Conservation (phyloP, 2,797 vertebrate genomes). For the Crypturellus tataupa region DNA sequence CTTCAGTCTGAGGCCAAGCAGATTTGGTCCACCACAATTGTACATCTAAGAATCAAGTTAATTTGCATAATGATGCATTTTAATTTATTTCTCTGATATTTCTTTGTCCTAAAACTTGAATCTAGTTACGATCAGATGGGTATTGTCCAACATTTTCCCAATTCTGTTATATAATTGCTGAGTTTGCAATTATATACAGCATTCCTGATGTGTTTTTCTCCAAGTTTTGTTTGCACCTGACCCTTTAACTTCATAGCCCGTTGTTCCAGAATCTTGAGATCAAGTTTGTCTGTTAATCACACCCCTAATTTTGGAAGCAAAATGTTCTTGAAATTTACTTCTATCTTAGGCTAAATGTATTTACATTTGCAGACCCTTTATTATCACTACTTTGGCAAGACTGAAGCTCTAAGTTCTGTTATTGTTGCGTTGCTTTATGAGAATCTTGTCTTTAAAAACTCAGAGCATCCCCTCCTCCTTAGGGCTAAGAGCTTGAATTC, state of each 20-base stretch:
- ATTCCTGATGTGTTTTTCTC: neutral
- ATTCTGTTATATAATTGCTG: neutral
- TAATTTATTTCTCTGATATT: neutral
- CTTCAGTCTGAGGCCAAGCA: neutral
- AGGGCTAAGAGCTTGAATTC: neutral
- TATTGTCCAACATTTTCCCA: neutral
- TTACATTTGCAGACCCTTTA: neutral
- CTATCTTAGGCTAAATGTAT: neutral
- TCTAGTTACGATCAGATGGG: neutral
- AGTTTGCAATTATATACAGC: neutral
- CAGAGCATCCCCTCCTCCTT: neutral
- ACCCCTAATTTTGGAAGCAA: neutral
- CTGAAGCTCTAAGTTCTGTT: neutral
- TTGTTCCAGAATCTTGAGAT: neutral
- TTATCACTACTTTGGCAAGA: neutral
- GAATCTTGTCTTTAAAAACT: neutral
- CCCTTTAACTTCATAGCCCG: neutral
- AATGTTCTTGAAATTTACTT: neutral
- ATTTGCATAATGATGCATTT: neutral
- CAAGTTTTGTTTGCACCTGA: neutral
- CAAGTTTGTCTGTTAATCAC: neutral
- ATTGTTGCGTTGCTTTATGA: neutral
- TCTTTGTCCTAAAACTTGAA: neutral
- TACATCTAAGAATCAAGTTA: neutral
- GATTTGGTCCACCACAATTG: neutral